A percentile compares a stretch with the other conserved stretches of the same genome.
Conservation (phyloP, 37 sponge, comb jelly and placozoan species). For the Aphrocallistes beatrix region DNA sequence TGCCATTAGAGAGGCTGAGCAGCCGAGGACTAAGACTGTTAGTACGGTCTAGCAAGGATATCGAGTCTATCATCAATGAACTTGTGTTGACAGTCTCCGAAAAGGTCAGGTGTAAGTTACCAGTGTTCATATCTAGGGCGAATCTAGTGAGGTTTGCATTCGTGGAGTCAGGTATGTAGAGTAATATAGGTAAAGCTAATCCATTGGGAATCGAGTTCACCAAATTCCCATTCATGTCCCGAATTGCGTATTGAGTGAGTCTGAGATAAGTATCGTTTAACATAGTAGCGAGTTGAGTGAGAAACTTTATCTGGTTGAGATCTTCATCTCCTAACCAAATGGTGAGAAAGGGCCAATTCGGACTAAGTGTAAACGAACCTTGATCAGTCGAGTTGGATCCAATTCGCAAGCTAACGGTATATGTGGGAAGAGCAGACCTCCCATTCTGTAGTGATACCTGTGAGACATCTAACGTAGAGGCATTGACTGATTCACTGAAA, state of each 20-base stretch:
- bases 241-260: slow-evolving; percentile 27
- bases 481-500: slow-evolving; percentile 70
- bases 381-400: neutral
- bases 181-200: slow-evolving; percentile 19
- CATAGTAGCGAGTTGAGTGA: slow-evolving; percentile 40
- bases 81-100: slow-evolving; percentile 61
- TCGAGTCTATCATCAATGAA: slow-evolving; percentile 33
- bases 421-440: neutral
- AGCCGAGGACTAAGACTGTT: neutral
- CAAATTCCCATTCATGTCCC: slow-evolving; percentile 48
- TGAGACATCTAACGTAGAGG: slow-evolving; percentile 35
- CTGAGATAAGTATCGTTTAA: slow-evolving; percentile 42
- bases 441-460: slow-evolving; percentile 27
- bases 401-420: neutral
- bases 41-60: slow-evolving; percentile 39
- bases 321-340: slow-evolving; percentile 50
- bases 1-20: slow-evolving; percentile 42
- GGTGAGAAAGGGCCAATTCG: slow-evolving; percentile 47
- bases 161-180: slow-evolving; percentile 41
- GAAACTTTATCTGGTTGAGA: slow-evolving; percentile 62
- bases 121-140: slow-evolving; percentile 49
- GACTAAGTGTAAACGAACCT: slow-evolving; percentile 29
- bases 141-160: slow-evolving; percentile 33
- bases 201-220: slow-evolving; percentile 17
- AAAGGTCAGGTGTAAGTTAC: slow-evolving; percentile 46